Evolutionary conservation across 2,888 invertebrate species (phyloP), one percentile per base, ranked within the genome.

Genomic region (Stenoptilia bipunctidactyla): DNA sequence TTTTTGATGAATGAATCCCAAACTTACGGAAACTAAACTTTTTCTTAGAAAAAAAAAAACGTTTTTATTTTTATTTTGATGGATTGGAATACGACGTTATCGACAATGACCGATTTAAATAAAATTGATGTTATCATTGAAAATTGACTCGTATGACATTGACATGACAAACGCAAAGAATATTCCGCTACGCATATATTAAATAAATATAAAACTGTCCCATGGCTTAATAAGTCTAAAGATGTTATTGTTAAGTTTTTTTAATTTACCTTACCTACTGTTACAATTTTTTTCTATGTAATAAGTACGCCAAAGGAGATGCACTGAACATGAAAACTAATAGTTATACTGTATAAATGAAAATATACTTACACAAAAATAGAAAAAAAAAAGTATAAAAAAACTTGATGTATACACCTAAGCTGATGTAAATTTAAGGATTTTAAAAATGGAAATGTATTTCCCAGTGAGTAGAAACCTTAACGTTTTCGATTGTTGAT

Each of bases 281-380:
- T 74, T 77, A 72, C 75, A 70, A 73, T 70, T 75, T 64, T 66
- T 66, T 72, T 68, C 61, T 61, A 53, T 20, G 20, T 61, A 61
- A 50, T 71, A 73, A 69, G 72, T 68, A 70, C 71, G 80, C 80
- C 80, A 82, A 80, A 80, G 80, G 70, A 66, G 71, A 61, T 30
- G 30, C 30, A 53, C 64, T 52, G 61, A 54, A 50, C 46, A 53
- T 47, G 50, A 50, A 55, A 20, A 20, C 20, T 20, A 20, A 20
- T 20, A 46, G 64, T 53, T 53, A 60, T 66, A 68, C 55, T 71
- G 71, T 76, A 66, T 74, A 73, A 73, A 72, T 61, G 61, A 62
- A 70, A 73, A 72, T 62, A 66, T 61, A 65, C 56, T n/a, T n/a
- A n/a, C 20, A 20, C 20, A 20, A 20, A 20, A 20, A 66, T 62